Percentiles rank a stretch among this genome's conserved stretches.
These are phyloP conservation scores for Dione vanillae DNA, from an alignment of 2,888 invertebrate genomes.

Conservation along the genomic window DNA sequence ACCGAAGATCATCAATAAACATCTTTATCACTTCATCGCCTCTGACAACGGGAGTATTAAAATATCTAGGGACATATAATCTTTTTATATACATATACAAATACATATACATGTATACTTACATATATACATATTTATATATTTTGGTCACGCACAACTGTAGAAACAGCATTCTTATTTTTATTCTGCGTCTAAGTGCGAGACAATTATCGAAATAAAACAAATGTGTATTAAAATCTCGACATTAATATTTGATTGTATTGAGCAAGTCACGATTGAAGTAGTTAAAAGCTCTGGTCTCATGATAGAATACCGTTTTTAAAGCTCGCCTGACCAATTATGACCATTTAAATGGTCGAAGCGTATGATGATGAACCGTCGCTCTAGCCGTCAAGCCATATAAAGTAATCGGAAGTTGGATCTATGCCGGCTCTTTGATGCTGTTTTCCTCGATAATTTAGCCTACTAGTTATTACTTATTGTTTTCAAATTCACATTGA, in stretches of 20 bases:
- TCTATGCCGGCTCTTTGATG: constrained; percentile 70
- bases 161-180: constrained; percentile 55
- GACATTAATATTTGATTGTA: constrained; percentile 35
- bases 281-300: constrained; percentile 55
- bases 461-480: constrained; percentile 62
- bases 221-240: constrained; percentile 35
- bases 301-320: constrained; percentile 70
- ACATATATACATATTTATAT: constrained; percentile 40
- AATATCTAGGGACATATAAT: constrained; percentile 71
- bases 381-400: constrained; percentile 70
- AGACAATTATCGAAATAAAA: constrained; percentile 12
- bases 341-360: constrained; percentile 74
- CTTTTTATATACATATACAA: constrained; percentile 57
- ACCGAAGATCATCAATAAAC: constrained; percentile 82
- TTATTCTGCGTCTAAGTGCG: constrained; percentile 34
- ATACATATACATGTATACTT: not conserved
- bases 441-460: constrained; percentile 67
- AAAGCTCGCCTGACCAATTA: constrained; percentile 73
- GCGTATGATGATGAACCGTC: constrained; percentile 73
- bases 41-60: constrained; percentile 73
- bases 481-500: constrained; percentile 13
- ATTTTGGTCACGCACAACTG: constrained; percentile 76
- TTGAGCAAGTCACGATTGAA: constrained; percentile 43
- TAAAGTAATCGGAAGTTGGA: constrained; percentile 75
- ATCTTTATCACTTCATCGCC: constrained; percentile 82